These are phyloP conservation scores for Schizopygopsis pylzovi DNA, from an alignment of 2,797 vertebrate genomes.

Conservation along the genomic window DNA sequence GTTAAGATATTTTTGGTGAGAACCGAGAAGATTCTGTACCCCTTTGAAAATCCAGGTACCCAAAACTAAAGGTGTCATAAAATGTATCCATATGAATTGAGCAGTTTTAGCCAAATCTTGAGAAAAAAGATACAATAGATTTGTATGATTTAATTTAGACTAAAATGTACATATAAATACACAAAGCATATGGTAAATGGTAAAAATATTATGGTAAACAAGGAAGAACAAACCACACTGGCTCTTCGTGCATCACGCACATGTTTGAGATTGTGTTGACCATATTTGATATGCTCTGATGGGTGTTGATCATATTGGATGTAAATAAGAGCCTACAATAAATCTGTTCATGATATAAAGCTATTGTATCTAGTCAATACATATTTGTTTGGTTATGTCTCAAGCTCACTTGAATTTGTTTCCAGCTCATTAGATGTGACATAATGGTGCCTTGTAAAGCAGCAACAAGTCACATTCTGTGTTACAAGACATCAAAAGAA, in stretches of 20 bases:
- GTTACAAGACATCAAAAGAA: not conserved
- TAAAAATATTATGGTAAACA: not conserved
- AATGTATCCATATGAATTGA: not conserved
- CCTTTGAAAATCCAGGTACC: not conserved
- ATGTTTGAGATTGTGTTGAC: not conserved
- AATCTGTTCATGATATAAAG: not conserved
- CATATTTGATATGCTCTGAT: not conserved
- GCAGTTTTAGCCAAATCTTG: not conserved
- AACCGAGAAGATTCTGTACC: not conserved
- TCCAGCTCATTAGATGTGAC: not conserved
- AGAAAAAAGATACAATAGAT: not conserved
- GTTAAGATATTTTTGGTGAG: not conserved
- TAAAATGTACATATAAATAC: not conserved
- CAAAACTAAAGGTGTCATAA: not conserved
- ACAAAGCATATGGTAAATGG: not conserved
- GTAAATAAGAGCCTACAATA: not conserved
- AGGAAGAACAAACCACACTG: not conserved
- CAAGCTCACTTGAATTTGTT: not conserved
- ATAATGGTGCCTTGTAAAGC: not conserved
- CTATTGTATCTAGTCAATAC: not conserved
- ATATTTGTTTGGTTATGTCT: constrained; percentile 12
- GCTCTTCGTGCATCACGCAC: not conserved
- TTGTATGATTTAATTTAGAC: not conserved
- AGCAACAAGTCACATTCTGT: not conserved
- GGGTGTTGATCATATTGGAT: not conserved